Percentiles rank a stretch among this genome's conserved stretches.
Evolutionary conservation across 2,113 vertebrate species (phyloP).

Genomic region (Vicugna pacos): DNA sequence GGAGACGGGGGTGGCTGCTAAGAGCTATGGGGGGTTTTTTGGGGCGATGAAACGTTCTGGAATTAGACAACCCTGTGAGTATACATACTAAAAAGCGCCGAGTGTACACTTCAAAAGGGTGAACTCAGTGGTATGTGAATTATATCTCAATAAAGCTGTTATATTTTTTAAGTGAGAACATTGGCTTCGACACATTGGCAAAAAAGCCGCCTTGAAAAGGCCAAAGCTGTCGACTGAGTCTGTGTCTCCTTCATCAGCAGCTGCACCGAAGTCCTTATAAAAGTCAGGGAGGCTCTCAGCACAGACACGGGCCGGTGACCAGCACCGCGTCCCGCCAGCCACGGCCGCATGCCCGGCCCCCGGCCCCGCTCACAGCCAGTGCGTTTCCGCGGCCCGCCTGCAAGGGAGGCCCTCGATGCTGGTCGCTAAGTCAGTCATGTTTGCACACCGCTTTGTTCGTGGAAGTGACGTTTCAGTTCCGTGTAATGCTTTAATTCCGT

Average conservation of each 20-base stretch:
- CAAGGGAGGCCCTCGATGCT: accelerated
- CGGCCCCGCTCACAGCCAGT: not conserved
- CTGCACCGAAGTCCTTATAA: not conserved
- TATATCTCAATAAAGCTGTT: not conserved
- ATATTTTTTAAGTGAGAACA: not conserved
- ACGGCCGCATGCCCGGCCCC: accelerated
- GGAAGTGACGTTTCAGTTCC: not conserved
- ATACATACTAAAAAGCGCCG: accelerated
- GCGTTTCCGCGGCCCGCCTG: not conserved
- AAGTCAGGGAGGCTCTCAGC: too few species aligned
- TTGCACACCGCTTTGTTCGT: not conserved
- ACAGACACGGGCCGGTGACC: not conserved
- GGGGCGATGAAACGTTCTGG: not conserved
- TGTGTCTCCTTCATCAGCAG: accelerated
- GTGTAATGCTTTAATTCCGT: not conserved
- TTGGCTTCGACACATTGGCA: not conserved
- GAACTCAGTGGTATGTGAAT: accelerated
- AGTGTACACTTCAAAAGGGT: accelerated
- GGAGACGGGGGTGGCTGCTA: too few species aligned
- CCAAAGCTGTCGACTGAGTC: not conserved
- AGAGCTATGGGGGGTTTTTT: too few species aligned
- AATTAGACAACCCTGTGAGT: not conserved
- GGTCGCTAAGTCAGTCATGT: not conserved
- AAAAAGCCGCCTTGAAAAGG: not conserved
- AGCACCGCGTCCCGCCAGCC: accelerated